A percentile compares a stretch with the other conserved stretches of the same genome.
Conservation (phyloP, 2,888 invertebrate genomes). For the Lomographa bimaculata region DNA sequence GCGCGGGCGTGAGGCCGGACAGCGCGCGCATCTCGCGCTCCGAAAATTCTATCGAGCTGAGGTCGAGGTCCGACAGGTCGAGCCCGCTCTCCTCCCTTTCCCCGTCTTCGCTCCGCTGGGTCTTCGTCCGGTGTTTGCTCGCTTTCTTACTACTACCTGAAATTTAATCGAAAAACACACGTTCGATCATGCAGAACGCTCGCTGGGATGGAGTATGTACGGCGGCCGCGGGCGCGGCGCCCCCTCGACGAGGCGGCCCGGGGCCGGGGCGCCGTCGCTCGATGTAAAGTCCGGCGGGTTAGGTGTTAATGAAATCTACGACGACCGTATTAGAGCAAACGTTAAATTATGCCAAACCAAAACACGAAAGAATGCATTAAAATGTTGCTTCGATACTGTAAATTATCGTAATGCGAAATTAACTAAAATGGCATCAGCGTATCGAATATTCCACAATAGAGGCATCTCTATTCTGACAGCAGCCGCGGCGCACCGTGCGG, state of each 20-base stretch:
- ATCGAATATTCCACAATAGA: constrained; percentile 59
- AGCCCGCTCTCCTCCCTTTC: constrained; percentile 56
- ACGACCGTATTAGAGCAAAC: constrained; percentile 67
- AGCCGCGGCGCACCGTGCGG: constrained; percentile 77
- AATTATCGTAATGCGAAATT: constrained; percentile 62
- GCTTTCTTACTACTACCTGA: constrained; percentile 76
- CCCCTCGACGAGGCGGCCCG: background rate
- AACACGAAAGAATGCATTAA: constrained; percentile 77
- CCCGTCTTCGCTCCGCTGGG: constrained; percentile 42
- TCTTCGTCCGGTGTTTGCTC: constrained; percentile 59
- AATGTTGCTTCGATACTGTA: constrained; percentile 72
- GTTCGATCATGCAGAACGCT: constrained; percentile 82
- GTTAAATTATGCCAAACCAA: constrained; percentile 68
- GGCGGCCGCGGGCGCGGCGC: constrained; percentile 44
- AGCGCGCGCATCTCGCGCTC: constrained; percentile 87
- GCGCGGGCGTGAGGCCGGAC: constrained; percentile 87
- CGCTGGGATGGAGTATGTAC: constrained; percentile 76
- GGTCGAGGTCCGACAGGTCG: constrained; percentile 86
- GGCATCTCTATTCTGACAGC: constrained; percentile 71
- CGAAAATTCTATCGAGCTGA: constrained; percentile 86
- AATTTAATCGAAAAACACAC: constrained; percentile 81
- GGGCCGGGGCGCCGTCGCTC: background rate
- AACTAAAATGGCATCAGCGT: constrained; percentile 67
- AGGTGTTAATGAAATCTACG: constrained; percentile 69
- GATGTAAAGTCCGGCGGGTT: constrained; percentile 51